Conservation (phyloP, 2,888 invertebrate genomes). For the Microplitis deprimator region DNA sequence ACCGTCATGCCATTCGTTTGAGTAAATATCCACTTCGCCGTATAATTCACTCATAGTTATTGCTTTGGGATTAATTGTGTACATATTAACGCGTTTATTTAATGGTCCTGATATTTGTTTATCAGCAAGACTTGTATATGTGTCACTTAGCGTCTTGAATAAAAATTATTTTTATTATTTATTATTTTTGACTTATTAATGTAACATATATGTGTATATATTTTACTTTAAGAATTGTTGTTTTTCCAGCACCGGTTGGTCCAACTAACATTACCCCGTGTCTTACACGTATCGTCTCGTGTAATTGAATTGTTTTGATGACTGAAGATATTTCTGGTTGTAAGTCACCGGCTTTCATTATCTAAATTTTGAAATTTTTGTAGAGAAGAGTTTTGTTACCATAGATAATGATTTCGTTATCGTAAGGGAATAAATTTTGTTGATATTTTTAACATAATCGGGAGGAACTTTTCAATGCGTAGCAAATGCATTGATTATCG, state of each 20-base stretch:
- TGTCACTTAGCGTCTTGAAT: constrained; percentile 79
- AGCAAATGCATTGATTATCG: too few relatives aligned
- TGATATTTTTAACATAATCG: too few relatives aligned
- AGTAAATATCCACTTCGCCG: constrained; percentile 86
- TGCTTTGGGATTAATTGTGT: constrained; percentile 90
- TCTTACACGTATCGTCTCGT: constrained; percentile 91
- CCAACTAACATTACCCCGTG: constrained; percentile 96
- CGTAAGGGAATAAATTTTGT: too few relatives aligned
- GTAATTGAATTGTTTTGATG: constrained; percentile 85
- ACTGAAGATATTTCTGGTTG: constrained; percentile 81
- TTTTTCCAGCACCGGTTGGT: constrained; percentile 91
- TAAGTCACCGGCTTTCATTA: constrained; percentile 75
- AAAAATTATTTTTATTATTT: constrained; percentile 6
- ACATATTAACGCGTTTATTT: constrained; percentile 83
- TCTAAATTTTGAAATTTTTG: constrained; percentile 44
- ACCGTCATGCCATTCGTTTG: constrained; percentile 93
- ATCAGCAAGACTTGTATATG: constrained; percentile 78
- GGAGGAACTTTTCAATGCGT: too few relatives aligned
- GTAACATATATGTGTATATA: neutral
- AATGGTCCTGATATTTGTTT: constrained; percentile 75
- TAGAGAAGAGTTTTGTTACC: constrained; percentile 63
- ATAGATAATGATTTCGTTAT: neutral
- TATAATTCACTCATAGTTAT: constrained; percentile 90
- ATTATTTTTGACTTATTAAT: neutral
- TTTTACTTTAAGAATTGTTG: constrained; percentile 80